These are phyloP conservation scores for Tetropium fuscum DNA, from an alignment of 2,888 invertebrate species.

Conservation along the genomic window DNA sequence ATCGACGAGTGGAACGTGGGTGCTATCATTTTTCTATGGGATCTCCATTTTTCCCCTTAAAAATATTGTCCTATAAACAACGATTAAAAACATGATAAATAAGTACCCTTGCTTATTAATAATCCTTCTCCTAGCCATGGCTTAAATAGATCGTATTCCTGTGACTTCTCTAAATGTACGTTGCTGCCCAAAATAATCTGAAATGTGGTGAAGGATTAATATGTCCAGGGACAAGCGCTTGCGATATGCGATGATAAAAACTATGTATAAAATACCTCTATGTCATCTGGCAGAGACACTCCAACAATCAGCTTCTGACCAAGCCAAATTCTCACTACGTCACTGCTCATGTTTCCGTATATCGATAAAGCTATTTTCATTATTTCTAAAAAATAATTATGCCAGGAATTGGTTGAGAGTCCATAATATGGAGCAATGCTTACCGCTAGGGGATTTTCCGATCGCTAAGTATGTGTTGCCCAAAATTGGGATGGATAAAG, in stretches of 20 bases:
- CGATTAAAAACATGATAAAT: slow-evolving; percentile 6
- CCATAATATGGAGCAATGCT: slow-evolving; percentile 5
- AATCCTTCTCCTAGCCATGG: slow-evolving; percentile 65
- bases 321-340: slow-evolving; percentile 39
- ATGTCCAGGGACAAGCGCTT: too few relatives aligned
- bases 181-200: slow-evolving; percentile 58
- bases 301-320: slow-evolving; percentile 44
- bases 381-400: slow-evolving; percentile 34
- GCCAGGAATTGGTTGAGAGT: background rate
- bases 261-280: slow-evolving; percentile 40
- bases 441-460: slow-evolving; percentile 40
- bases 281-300: slow-evolving; percentile 41
- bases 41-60: slow-evolving; percentile 67
- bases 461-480: slow-evolving; percentile 45
- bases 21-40: slow-evolving; percentile 68
- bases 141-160: slow-evolving; percentile 61
- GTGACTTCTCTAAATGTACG: slow-evolving; percentile 61
- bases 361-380: slow-evolving; percentile 25
- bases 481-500: slow-evolving; percentile 43
- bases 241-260: background rate
- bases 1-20: slow-evolving; percentile 69
- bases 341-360: slow-evolving; percentile 29
- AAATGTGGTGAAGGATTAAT: slow-evolving; percentile 7
- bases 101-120: slow-evolving; percentile 61
- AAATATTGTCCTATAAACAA: too few relatives aligned